Conservation (phyloP, 2,797 vertebrate genomes). For the Sebastes vulpes region DNA sequence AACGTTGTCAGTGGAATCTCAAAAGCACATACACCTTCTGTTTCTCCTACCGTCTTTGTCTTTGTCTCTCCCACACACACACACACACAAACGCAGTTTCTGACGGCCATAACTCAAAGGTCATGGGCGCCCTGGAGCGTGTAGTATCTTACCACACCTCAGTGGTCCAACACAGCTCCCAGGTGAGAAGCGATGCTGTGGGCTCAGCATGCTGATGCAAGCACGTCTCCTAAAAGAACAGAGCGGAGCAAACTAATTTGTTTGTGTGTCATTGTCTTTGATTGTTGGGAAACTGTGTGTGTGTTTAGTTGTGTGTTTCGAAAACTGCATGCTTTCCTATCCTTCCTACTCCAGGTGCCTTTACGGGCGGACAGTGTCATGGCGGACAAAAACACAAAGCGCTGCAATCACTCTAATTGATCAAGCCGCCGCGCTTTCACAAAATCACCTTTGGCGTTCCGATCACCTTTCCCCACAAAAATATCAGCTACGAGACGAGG, state of each 20-base stretch:
- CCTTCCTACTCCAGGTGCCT: constrained; percentile 1
- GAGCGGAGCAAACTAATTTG: constrained; percentile 65
- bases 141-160: constrained; percentile 81
- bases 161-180: constrained; percentile 78
- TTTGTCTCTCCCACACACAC: background rate
- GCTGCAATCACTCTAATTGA: constrained; percentile 39
- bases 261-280: constrained; percentile 74
- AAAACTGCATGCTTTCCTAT: constrained; percentile 18
- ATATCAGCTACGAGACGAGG: background rate
- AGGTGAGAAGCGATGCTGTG: constrained; percentile 78
- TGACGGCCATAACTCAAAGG: constrained; percentile 79
- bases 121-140: constrained; percentile 76
- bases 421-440: background rate
- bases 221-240: constrained; percentile 68
- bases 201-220: constrained; percentile 82
- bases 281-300: constrained; percentile 40
- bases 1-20: constrained; percentile 59
- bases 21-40: constrained; percentile 47
- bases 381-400: constrained; percentile 29
- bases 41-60: constrained; percentile 37
- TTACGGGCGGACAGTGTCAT: background rate
- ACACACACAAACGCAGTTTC: constrained; percentile 28
- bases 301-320: constrained; percentile 16
- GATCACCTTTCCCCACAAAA: constrained; percentile 18
- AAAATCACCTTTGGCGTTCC: constrained; percentile 17